A percentile compares a stretch with the other conserved stretches of the same genome.
Evolutionary conservation across 2,888 invertebrate species (phyloP).

Genomic region (Tetragonula carbonaria): DNA sequence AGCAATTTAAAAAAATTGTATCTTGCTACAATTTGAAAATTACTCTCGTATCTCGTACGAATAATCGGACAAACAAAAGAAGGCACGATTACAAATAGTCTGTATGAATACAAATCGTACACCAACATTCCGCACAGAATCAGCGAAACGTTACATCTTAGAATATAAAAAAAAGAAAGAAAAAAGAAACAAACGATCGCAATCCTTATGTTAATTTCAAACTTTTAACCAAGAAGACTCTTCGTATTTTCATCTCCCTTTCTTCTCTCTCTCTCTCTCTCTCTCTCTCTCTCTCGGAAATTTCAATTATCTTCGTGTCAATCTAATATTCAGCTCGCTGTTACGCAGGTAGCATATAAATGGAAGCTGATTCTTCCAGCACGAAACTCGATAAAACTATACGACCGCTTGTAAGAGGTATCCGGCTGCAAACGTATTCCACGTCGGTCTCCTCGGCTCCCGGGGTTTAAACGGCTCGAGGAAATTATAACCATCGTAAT

Average conservation of each 20-base stretch:
- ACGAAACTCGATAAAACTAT: conserved; percentile 25
- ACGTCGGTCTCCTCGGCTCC: not conserved
- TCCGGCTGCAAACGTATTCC: not conserved
- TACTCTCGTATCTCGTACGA: not conserved
- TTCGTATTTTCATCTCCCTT: not conserved
- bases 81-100: not conserved
- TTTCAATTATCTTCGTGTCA: conserved; percentile 9
- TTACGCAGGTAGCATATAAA: not conserved
- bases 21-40: not conserved
- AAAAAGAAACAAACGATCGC: not conserved
- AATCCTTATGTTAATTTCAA: not conserved
- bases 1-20: not conserved
- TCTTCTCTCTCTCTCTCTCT: too few relatives aligned
- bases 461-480: not conserved
- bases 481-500: conserved; percentile 28
- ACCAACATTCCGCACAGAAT: not conserved
- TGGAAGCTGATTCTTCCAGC: conserved; percentile 13
- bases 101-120: not conserved
- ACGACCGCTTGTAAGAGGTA: conserved; percentile 14
- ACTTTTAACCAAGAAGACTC: not conserved
- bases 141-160: not conserved
- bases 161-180: not conserved
- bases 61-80: not conserved
- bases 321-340: conserved; percentile 14
- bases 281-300: not conserved